These are phyloP conservation scores for Frankliniella intonsa DNA, from an alignment of 2,888 invertebrate species.

Conservation along the genomic window DNA sequence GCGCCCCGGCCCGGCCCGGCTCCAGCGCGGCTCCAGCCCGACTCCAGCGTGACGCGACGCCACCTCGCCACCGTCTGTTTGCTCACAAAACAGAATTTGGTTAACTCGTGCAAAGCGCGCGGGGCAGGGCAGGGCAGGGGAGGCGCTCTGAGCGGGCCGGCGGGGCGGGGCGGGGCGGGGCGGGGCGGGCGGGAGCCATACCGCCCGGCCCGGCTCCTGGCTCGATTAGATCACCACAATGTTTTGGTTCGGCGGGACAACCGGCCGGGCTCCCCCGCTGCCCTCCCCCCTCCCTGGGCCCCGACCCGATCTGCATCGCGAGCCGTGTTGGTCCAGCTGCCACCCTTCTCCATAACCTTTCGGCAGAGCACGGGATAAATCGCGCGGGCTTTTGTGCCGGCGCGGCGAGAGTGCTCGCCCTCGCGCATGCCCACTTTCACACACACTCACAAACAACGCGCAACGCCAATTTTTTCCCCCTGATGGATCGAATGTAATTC, in stretches of 20 bases:
- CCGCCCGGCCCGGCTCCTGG: neutral
- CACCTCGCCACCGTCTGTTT: neutral
- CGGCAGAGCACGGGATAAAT: neutral
- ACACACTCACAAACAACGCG: no score
- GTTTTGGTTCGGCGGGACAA: constrained; percentile 13
- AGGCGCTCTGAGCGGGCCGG: neutral
- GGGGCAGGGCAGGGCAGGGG: neutral
- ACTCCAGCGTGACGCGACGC: neutral
- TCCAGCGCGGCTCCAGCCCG: neutral
- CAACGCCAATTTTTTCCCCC: no score
- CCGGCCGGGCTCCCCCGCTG: neutral
- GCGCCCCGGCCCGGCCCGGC: neutral
- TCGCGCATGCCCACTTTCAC: no score
- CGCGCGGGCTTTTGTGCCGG: no score
- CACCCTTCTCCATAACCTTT: neutral
- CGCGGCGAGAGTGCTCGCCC: no score
- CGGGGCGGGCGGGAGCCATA: no score
- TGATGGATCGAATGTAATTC: no score
- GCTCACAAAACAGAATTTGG: constrained; percentile 17
- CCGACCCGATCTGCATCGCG: neutral
- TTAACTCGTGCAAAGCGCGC: constrained; percentile 16
- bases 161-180: neutral
- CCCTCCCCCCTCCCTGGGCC: neutral
- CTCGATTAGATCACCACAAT: constrained; percentile 22
- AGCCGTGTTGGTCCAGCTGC: constrained; percentile 9